Evolutionary conservation across 2,113 vertebrate species (phyloP).

Genomic region (Mastomys coucha): DNA sequence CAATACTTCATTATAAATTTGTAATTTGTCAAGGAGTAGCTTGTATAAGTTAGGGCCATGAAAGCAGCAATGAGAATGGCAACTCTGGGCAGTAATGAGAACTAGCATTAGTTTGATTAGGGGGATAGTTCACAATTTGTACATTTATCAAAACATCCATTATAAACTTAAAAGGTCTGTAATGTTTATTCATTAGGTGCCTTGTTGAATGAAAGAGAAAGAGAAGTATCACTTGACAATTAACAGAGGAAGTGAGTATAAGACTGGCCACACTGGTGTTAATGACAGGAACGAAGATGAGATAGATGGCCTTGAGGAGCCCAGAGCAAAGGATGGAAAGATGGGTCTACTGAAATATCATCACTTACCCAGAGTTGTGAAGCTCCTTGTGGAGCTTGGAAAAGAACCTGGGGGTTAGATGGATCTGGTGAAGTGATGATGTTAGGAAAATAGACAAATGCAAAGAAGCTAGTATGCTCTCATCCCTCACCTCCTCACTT

Average conservation of each 20-base stretch:
- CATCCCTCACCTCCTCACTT: too few species aligned
- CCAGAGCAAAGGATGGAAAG: too few species aligned
- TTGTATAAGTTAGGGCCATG: background rate
- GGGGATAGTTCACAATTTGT: background rate
- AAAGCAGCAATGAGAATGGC: background rate
- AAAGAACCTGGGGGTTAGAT: too few species aligned
- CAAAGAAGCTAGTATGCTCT: too few species aligned
- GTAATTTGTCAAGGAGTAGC: background rate
- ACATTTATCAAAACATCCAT: background rate
- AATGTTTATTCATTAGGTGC: background rate
- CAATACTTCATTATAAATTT: background rate
- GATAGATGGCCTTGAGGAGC: too few species aligned
- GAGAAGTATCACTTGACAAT: background rate
- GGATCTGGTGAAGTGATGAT: too few species aligned
- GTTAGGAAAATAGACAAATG: too few species aligned
- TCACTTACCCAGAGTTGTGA: too few species aligned
- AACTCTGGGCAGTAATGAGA: too few species aligned
- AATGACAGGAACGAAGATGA: too few species aligned
- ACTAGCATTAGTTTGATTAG: background rate
- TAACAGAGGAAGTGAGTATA: background rate
- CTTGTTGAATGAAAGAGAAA: background rate
- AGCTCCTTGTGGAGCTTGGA: too few species aligned
- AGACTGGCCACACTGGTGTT: background rate
- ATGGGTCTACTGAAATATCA: too few species aligned
- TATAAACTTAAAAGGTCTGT: background rate